A percentile compares a stretch with the other conserved stretches of the same genome.
phyloP scores from a whole-genome alignment of 2,888 invertebrate genomes.

The Strigamia transsilvanica region DNA sequence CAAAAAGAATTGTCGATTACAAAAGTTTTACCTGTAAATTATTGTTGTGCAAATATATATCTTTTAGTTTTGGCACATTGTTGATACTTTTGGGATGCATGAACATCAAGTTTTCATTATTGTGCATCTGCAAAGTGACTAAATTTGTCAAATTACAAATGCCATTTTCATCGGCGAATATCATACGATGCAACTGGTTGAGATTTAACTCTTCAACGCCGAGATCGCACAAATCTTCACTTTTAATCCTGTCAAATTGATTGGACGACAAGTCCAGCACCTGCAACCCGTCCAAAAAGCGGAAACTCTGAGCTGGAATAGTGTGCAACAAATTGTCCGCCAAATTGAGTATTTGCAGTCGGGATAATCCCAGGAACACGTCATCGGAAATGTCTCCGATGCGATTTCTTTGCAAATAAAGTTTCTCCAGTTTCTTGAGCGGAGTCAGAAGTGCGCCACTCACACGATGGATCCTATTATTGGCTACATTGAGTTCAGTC shows the following conservation, averaged over 20 bases:
- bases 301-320: slow-evolving; percentile 58
- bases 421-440: slow-evolving; percentile 59
- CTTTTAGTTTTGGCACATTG: slow-evolving; percentile 61
- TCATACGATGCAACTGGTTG: slow-evolving; percentile 62
- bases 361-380: slow-evolving; percentile 61
- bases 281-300: slow-evolving; percentile 56
- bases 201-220: slow-evolving; percentile 62
- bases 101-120: slow-evolving; percentile 63
- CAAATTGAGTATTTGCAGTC: slow-evolving; percentile 59
- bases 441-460: slow-evolving; percentile 56
- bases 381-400: slow-evolving; percentile 60
- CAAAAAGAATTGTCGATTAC: neutral
- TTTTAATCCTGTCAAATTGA: slow-evolving; percentile 58
- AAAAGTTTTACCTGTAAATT: slow-evolving; percentile 58
- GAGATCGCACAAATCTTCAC: slow-evolving; percentile 60
- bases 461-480: slow-evolving; percentile 62
- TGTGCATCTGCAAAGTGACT: slow-evolving; percentile 62
- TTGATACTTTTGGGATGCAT: slow-evolving; percentile 64
- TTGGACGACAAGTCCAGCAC: slow-evolving; percentile 59
- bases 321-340: slow-evolving; percentile 58
- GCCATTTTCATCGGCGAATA: slow-evolving; percentile 63
- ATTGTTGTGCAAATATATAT: slow-evolving; percentile 64
- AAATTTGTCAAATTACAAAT: slow-evolving; percentile 64
- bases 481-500: slow-evolving; percentile 60
- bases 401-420: slow-evolving; percentile 61